phyloP scores from a whole-genome alignment of 2,888 invertebrate species.

The Actias luna region DNA sequence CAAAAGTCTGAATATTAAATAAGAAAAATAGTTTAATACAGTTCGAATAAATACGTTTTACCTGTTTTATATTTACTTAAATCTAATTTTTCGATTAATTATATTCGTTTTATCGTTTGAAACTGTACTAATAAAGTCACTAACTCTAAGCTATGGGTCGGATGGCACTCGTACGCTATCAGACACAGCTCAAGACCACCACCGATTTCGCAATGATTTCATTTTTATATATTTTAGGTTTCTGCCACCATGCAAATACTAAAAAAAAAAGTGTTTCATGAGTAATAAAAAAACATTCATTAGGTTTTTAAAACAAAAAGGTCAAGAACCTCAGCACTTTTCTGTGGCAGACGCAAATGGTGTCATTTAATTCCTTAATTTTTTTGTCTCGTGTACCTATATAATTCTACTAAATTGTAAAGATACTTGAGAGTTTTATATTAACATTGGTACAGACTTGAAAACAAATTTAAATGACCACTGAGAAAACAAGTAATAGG shows the following conservation, averaged over 20 bases:
- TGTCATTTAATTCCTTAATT: not conserved
- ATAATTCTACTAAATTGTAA: not conserved
- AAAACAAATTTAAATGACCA: not conserved
- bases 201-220: constrained; percentile 28
- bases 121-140: constrained; percentile 65
- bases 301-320: constrained; percentile 5
- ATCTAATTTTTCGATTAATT: constrained; percentile 71
- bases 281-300: constrained; percentile 17
- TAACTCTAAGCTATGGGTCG: constrained; percentile 75
- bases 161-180: constrained; percentile 76
- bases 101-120: constrained; percentile 76
- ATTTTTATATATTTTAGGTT: not conserved
- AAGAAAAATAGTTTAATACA: constrained; percentile 31
- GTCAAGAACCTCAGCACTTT: constrained; percentile 30
- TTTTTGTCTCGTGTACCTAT: not conserved
- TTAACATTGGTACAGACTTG: not conserved
- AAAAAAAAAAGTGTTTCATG: not conserved
- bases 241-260: not conserved
- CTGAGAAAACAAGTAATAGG: not conserved
- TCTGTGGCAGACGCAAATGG: not conserved
- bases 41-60: constrained; percentile 49
- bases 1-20: constrained; percentile 37
- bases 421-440: constrained; percentile 1
- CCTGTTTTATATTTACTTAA: constrained; percentile 62
- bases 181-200: constrained; percentile 54